phyloP scores from a whole-genome alignment of 2,113 vertebrate species.

The Dromiciops gliroides region DNA sequence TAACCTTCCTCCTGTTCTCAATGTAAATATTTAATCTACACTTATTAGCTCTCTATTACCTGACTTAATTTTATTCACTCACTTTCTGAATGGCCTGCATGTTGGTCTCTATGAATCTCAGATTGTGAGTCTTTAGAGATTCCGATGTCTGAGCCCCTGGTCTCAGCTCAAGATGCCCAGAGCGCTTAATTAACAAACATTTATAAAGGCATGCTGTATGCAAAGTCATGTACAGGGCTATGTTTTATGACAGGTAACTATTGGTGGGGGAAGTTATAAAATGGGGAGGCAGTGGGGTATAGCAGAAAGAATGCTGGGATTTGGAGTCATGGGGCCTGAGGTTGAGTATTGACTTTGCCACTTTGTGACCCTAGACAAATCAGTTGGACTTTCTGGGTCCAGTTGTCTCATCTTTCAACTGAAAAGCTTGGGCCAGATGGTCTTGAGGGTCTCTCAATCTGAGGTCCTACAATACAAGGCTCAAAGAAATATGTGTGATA shows the following conservation, averaged over 20 bases:
- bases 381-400: neutral
- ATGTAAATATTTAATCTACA: constrained; percentile 75
- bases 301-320: neutral
- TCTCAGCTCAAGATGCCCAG: neutral
- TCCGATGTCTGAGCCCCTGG: neutral
- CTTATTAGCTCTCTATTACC: constrained; percentile 68
- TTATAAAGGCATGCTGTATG: no score
- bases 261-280: neutral
- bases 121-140: neutral
- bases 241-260: no score
- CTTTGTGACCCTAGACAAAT: neutral
- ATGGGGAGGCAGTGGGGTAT: neutral
- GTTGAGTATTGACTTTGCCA: neutral
- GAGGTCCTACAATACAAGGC: no score
- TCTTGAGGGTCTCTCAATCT: neutral
- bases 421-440: neutral
- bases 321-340: neutral
- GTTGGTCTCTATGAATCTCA: neutral
- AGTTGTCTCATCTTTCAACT: neutral
- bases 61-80: constrained; percentile 34
- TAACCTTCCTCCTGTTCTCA: constrained; percentile 61
- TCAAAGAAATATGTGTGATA: no score
- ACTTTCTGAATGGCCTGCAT: constrained; percentile 18
- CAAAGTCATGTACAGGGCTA: no score
- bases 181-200: no score